Evolutionary conservation across 2,797 vertebrate genomes (phyloP).

Genomic region (Lagodon rhomboides): DNA sequence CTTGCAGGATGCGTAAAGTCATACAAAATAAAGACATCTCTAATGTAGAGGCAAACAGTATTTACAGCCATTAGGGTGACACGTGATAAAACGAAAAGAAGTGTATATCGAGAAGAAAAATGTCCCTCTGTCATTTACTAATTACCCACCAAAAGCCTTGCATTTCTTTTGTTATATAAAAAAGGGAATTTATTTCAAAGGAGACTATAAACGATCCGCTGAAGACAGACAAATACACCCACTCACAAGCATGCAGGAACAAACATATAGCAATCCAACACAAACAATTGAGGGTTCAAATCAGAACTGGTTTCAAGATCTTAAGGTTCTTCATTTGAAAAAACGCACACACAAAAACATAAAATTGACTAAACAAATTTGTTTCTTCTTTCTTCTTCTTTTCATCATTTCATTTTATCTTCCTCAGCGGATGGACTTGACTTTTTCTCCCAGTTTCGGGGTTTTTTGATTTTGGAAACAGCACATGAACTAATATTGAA

Average conservation of each 20-base stretch:
- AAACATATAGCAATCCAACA: not conserved
- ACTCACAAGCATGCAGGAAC: not conserved
- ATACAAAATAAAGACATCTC: slow-evolving; percentile 41
- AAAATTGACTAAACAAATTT: not conserved
- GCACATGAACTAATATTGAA: not conserved
- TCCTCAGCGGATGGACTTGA: not conserved
- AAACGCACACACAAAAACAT: not conserved
- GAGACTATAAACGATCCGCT: not conserved
- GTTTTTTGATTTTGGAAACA: not conserved
- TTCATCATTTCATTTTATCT: not conserved
- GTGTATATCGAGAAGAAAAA: not conserved
- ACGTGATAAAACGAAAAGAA: not conserved
- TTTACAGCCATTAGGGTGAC: not conserved
- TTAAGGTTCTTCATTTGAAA: too few relatives aligned
- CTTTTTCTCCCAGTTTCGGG: not conserved
- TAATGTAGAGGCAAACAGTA: not conserved
- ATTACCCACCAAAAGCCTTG: too few relatives aligned
- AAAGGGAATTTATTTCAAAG: not conserved
- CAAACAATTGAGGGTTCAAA: not conserved
- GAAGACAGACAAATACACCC: not conserved
- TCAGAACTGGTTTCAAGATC: not conserved
- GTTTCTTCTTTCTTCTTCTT: not conserved
- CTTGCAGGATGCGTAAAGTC: slow-evolving; percentile 34
- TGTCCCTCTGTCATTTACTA: not conserved
- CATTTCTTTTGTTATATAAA: not conserved